phyloP scores from a whole-genome alignment of 2,888 invertebrate species.

The Branchipolynoe longqiensis region DNA sequence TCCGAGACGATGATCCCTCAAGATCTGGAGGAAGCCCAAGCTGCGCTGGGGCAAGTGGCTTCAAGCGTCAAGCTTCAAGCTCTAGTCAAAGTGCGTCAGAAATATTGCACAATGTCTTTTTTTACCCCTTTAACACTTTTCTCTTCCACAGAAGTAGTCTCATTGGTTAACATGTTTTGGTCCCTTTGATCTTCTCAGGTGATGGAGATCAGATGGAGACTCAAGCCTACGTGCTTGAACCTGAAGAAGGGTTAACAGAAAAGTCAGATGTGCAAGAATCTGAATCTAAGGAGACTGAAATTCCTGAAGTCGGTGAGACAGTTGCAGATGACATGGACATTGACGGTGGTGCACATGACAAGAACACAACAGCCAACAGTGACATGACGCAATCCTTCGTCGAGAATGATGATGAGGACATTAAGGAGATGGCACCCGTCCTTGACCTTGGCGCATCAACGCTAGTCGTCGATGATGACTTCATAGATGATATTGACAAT shows the following conservation, averaged over 20 bases:
- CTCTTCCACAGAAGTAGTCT: no score
- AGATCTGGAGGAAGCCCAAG: background rate
- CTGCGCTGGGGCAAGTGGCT: background rate
- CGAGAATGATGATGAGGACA: background rate
- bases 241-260: background rate
- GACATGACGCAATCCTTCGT: background rate
- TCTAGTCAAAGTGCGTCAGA: no score
- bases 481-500: background rate
- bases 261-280: background rate
- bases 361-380: background rate
- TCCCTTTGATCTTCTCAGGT: no score
- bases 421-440: background rate
- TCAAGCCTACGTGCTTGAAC: constrained; percentile 16
- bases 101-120: no score
- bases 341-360: background rate
- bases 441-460: background rate
- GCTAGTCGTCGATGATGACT: background rate
- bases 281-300: background rate
- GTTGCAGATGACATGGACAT: constrained; percentile 39
- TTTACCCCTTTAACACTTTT: no score
- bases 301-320: background rate
- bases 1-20: constrained; percentile 50
- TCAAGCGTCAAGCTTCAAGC: no score
- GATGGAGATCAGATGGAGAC: no score
- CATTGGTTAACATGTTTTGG: no score